phyloP scores from a whole-genome alignment of 2,113 vertebrate genomes.

The Enhydra lutris region DNA sequence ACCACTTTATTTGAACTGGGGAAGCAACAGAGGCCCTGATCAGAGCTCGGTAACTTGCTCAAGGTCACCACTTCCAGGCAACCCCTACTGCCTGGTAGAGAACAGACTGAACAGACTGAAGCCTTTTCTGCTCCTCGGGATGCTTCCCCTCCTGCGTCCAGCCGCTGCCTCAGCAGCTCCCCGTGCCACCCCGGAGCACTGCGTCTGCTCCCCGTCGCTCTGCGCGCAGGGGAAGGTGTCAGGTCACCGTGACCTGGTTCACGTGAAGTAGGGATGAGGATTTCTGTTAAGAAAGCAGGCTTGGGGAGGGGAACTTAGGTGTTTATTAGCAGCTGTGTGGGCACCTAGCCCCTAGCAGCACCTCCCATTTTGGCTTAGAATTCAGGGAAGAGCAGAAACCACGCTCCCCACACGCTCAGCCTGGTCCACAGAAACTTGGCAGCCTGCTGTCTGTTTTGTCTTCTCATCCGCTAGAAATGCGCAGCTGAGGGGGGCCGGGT shows the following conservation, averaged over 20 bases:
- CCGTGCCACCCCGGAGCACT: not conserved
- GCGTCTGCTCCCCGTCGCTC: not conserved
- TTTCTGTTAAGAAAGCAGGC: not conserved
- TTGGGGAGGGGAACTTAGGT: not conserved
- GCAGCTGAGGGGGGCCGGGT: not conserved
- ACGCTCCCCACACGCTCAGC: not conserved
- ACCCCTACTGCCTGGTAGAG: not conserved
- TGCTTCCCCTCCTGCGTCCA: not conserved
- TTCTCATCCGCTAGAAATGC: slow-evolving; percentile 2
- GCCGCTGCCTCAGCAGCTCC: not conserved
- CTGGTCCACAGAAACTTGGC: not conserved
- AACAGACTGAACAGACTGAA: not conserved
- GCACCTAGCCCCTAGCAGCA: not conserved
- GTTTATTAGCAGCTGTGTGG: not conserved
- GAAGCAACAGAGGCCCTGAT: not conserved
- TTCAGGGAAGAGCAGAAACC: not conserved
- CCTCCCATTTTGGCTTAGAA: slow-evolving; percentile 18
- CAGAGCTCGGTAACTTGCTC: not conserved
- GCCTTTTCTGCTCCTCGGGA: not conserved
- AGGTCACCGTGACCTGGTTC: not conserved
- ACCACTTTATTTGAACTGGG: not conserved
- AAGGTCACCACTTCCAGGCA: not conserved
- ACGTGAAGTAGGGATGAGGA: not conserved
- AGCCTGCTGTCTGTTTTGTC: slow-evolving; percentile 1
- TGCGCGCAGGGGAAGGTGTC: not conserved